These are phyloP conservation scores for Heliconius eleuchia DNA, from an alignment of 1,140 invertebrate species.

Conservation along the genomic window DNA sequence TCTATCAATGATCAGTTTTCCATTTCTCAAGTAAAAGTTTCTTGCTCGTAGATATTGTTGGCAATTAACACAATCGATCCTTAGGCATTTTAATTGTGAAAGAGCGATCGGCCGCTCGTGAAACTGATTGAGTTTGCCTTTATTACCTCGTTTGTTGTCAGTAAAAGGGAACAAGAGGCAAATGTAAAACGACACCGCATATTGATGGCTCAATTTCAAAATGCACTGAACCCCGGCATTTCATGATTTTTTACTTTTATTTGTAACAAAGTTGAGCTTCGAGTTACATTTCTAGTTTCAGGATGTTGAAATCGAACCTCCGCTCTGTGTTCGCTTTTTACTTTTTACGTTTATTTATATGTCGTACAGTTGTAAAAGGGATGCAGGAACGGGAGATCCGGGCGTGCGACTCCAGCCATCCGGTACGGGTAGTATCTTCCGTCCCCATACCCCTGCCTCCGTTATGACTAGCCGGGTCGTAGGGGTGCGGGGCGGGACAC, in stretches of 20 bases:
- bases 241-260: constrained; percentile 13
- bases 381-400: constrained; percentile 52
- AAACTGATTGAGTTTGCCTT: constrained; percentile 39
- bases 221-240: constrained; percentile 23
- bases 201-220: constrained; percentile 20
- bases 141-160: constrained; percentile 29
- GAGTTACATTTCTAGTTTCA: constrained; percentile 31
- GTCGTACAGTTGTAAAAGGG: constrained; percentile 49
- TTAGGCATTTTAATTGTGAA: constrained; percentile 35
- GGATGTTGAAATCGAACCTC: constrained; percentile 33
- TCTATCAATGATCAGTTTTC: background rate
- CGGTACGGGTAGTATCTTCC: constrained; percentile 61
- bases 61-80: constrained; percentile 23
- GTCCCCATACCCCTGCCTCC: constrained; percentile 58
- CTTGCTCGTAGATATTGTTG: constrained; percentile 13
- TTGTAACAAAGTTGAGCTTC: constrained; percentile 19
- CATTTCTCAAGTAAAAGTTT: constrained; percentile 8
- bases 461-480: constrained; percentile 65
- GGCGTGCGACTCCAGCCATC: constrained; percentile 54
- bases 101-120: constrained; percentile 33
- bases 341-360: constrained; percentile 46
- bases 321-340: constrained; percentile 20
- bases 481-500: constrained; percentile 58
- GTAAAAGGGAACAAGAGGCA: constrained; percentile 25
- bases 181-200: constrained; percentile 19